Conservation (phyloP, 2,797 vertebrate species). For the Pseudomugil gertrudae region DNA sequence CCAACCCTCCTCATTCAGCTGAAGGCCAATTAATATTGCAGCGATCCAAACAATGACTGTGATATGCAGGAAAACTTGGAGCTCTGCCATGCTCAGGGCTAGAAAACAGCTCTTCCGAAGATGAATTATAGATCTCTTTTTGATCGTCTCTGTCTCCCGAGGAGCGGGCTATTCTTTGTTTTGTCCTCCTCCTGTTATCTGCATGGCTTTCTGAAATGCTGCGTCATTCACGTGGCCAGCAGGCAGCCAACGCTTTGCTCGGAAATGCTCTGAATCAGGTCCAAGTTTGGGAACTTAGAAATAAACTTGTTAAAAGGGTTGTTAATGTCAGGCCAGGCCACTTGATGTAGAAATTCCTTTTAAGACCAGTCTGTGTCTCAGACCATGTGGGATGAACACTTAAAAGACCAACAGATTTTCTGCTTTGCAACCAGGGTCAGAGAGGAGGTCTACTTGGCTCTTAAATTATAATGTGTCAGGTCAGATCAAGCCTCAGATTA, state of each 20-base stretch:
- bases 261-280: constrained; percentile 13
- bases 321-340: constrained; percentile 25
- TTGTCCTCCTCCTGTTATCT: constrained; percentile 5
- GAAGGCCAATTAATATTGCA: constrained; percentile 48
- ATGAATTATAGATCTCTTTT: constrained; percentile 46
- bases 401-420: too few relatives aligned
- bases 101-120: constrained; percentile 22
- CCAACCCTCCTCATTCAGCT: constrained; percentile 28
- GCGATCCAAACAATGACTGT: constrained; percentile 43
- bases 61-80: constrained; percentile 37
- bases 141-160: constrained; percentile 29
- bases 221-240: constrained; percentile 23
- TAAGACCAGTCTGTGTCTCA: neutral
- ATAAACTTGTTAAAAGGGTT: constrained; percentile 6
- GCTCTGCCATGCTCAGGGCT: neutral
- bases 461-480: too few relatives aligned
- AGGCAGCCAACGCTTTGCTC: constrained; percentile 18
- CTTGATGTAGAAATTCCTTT: neutral
- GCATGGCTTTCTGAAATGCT: constrained; percentile 28
- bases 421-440: too few relatives aligned
- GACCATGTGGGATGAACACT: too few relatives aligned
- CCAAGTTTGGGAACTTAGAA: constrained; percentile 21
- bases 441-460: too few relatives aligned
- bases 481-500: too few relatives aligned
- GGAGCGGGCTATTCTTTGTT: constrained; percentile 1